Base-by-base conservation (phyloP, 92 coral and sea anemone species). In the Epizoanthus rinbou region DNA sequence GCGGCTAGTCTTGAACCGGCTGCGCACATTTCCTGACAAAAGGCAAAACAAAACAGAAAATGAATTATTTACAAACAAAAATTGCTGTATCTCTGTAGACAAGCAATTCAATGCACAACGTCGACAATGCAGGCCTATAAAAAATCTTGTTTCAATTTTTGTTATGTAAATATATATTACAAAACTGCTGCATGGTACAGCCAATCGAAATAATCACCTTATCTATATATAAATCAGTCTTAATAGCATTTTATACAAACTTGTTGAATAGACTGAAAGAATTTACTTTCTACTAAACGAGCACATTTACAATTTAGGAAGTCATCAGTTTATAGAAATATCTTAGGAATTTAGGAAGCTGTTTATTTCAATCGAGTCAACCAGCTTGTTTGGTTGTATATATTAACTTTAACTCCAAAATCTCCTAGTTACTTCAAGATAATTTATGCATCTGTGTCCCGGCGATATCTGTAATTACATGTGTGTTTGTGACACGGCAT, bases 341-440 rank as follows among this genome's bases (percentile, higher is more conserved):
- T 73, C 52, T 18, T 11, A 69, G 35, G 43, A 69, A 69, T 21
- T 45, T 39, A 41, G 31, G 33, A 71, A 71, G 23, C 45, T 17
- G n/a, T 43, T 45, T 39, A 10, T 43, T 63, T 78, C 82, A 22
- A 45, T 21, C 23, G 47, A 78, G 18, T 60, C 43, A 60, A 63
- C 69, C 71, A 11, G 57, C 22, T 37, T 43, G 52, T 62, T 60
- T 62, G 70, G 21, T 59, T 23, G 45, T 63, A 78, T 78, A 78
- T 78, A 78, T 62, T 78, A 78, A 39, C 67, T 78, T 78, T 78
- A 78, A 21, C 82, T 78, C 28, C 5, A 78, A 59, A 71, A 63
- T 54, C 17, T 63, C 23, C 10, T 21, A 22, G 71, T 57, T 62
- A 78, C 71, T 59, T 57, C 37, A 39, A 60, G 71, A 78, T 78